Percentiles rank a stretch among this genome's conserved stretches.
phyloP scores from a whole-genome alignment of 2,797 vertebrate species.

The Eulemur mongoz region DNA sequence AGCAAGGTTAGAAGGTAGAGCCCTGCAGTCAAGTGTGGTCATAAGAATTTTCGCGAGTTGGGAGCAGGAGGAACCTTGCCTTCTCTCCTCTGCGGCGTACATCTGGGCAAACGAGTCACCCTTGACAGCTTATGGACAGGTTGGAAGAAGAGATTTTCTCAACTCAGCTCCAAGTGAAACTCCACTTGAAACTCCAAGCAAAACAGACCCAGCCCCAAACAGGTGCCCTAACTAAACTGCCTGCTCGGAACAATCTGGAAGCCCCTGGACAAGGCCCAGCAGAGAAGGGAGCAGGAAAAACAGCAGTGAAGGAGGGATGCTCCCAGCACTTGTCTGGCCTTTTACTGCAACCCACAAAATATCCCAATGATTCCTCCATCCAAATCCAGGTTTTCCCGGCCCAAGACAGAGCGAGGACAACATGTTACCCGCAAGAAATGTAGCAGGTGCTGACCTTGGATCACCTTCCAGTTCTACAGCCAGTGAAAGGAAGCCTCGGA shows the following conservation, averaged over 20 bases:
- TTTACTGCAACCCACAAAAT: neutral
- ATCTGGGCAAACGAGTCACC: neutral
- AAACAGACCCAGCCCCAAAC: neutral
- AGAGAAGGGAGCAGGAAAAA: neutral
- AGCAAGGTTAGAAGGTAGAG: neutral
- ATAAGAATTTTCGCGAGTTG: neutral
- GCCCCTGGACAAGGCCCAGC: neutral
- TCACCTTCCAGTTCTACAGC: slow-evolving; percentile 8
- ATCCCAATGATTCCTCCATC: neutral
- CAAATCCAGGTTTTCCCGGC: neutral
- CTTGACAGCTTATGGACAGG: neutral
- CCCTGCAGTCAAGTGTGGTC: neutral
- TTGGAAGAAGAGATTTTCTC: neutral
- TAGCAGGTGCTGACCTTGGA: neutral
- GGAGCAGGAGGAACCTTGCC: neutral
- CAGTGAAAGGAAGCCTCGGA: neutral
- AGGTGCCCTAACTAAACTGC: neutral
- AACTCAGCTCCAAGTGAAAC: neutral
- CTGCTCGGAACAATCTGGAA: neutral
- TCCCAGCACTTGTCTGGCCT: neutral
- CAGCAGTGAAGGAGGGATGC: neutral
- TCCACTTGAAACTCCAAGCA: neutral
- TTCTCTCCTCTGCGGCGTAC: neutral
- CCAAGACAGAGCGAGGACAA: neutral
- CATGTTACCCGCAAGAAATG: neutral